Evolutionary conservation across 2,797 vertebrate species (phyloP).

Genomic region (Scomberomorus guttatus): DNA sequence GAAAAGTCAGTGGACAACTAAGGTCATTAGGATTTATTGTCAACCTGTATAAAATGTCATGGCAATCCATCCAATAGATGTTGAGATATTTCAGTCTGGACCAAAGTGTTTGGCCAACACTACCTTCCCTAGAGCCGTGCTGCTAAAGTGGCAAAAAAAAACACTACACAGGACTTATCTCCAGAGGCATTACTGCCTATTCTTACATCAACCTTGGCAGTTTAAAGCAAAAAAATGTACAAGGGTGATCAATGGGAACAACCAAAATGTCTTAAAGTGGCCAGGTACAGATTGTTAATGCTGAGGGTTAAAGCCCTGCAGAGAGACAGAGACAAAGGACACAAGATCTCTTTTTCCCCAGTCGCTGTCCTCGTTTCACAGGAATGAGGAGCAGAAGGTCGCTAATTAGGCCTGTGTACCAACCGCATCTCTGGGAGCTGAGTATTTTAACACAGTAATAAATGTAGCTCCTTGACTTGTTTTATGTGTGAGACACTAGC

Average conservation of each 20-base stretch:
- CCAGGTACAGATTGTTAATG: not conserved
- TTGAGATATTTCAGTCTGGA: not conserved
- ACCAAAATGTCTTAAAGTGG: constrained; percentile 8
- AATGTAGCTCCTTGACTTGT: constrained; percentile 49
- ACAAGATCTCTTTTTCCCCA: constrained; percentile 44
- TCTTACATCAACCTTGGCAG: not conserved
- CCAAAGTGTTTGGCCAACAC: not conserved
- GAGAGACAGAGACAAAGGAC: constrained; percentile 50
- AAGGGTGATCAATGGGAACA: not conserved
- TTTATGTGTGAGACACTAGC: constrained; percentile 40
- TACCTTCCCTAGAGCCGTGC: not conserved
- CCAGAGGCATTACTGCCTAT: not conserved
- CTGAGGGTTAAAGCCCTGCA: constrained; percentile 20
- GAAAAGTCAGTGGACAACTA: not conserved
- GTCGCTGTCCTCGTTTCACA: constrained; percentile 69
- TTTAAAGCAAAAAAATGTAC: not conserved
- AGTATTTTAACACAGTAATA: constrained; percentile 56
- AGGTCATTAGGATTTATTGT: not conserved
- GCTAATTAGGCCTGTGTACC: constrained; percentile 65
- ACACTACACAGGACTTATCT: no score
- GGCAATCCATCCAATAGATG: not conserved
- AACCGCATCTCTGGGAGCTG: constrained; percentile 52
- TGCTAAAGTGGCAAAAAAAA: no score
- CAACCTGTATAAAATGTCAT: not conserved
- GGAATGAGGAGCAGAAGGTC: constrained; percentile 73